Evolutionary conservation across 2,113 vertebrate genomes (phyloP).

Genomic region (Clarias gariepinus): DNA sequence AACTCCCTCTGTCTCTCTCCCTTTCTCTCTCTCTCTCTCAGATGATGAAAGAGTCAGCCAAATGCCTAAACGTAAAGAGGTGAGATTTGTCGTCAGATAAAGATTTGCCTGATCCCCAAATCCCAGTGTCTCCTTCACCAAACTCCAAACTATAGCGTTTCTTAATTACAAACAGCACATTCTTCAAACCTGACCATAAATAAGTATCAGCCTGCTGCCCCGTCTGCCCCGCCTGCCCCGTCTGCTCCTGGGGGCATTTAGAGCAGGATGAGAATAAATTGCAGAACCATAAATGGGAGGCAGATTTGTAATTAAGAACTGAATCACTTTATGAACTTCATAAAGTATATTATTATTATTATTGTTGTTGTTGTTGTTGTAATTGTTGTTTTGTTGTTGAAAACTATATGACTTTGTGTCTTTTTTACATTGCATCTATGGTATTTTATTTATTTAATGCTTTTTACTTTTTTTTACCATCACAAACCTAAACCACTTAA

Average conservation of each 20-base stretch:
- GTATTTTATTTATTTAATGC: not conserved
- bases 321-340: not conserved
- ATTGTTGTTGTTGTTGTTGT: not conserved
- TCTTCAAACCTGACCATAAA: not conserved
- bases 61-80: not conserved
- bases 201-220: not conserved
- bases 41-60: too few species aligned
- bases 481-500: too few species aligned
- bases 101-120: slow-evolving; percentile 8
- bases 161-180: slow-evolving; percentile 1
- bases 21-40: not conserved
- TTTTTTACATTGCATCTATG: not conserved
- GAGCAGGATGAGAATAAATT: slow-evolving; percentile 7
- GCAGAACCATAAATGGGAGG: not conserved
- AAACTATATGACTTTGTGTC: not conserved
- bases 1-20: not conserved
- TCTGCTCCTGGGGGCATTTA: not conserved
- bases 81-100: not conserved
- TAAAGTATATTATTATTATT: not conserved
- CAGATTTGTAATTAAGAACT: not conserved
- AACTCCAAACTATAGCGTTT: not conserved
- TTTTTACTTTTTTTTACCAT: not conserved
- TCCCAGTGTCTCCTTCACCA: not conserved
- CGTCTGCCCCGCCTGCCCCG: not conserved
- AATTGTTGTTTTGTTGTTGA: too few species aligned